Evolutionary conservation across 2,888 invertebrate species (phyloP), one percentile per base, ranked within the genome.

Genomic region (Amphimallon solstitiale): DNA sequence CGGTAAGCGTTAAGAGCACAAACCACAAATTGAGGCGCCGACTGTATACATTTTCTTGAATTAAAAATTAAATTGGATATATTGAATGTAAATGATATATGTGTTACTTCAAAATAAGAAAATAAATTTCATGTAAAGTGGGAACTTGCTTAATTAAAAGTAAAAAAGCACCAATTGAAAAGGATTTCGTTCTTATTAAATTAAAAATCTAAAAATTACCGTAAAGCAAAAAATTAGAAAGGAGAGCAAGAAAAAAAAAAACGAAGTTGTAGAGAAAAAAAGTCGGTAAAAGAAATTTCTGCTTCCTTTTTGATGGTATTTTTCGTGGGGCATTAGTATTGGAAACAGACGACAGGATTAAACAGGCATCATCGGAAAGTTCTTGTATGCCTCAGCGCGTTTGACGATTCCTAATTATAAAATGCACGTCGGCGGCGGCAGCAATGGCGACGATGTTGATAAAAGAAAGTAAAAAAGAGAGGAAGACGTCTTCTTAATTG

Each of bases 381-480:
- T 54, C 12, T 37, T 12, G 40, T 12, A 54, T 54, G n/a, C 23
- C 38, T 38, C 37, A 12, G 34, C 37, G 21, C 12, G 38, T 19
- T 54, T 21, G 35, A 38, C 21, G 19, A 54, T 40, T 40, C 12
- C 21, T 21, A 54, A 54, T 54, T 54, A 54, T 40, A 54, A 54
- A 40, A 21, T 40, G 54, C 21, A n/a, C 21, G 9, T n/a, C 23
- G 46, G 21, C 15, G 12, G 40, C 21, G 54, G 7, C 37, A 23
- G 38, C 12, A 38, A 35, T 14, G 9, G 29, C 40, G 54, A 14
- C 38, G 54, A 54, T 12, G 40, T 38, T 7, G 29, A 9, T 17
- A 2, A 43, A 7, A 19, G 21, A 38, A 54, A 54, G 38, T 38
- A 40, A 40, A 15, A 21, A 38, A 38, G 40, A 40, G 23, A 54